Percentiles rank a stretch among this genome's conserved stretches.
Evolutionary conservation across 2,797 vertebrate species (phyloP).

Genomic region (Anguilla marmorata): DNA sequence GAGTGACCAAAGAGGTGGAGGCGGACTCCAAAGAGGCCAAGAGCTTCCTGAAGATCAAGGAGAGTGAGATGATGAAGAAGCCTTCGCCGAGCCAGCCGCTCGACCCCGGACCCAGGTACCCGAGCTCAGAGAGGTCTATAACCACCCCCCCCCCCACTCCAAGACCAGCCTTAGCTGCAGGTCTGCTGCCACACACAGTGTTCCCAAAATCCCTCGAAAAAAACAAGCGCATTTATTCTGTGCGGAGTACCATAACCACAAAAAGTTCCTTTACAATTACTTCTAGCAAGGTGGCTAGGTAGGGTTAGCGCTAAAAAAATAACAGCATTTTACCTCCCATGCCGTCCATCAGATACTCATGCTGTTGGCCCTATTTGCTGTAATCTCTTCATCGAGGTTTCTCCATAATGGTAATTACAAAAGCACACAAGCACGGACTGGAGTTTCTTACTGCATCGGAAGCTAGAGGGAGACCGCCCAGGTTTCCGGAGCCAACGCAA

Average conservation of each 20-base stretch:
- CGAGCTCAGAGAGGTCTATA: not conserved
- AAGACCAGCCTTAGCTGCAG: not conserved
- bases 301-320: not conserved
- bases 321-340: not conserved
- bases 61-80: constrained; percentile 58
- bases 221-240: not conserved
- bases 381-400: not conserved
- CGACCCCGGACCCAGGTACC: constrained; percentile 65
- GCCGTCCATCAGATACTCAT: not conserved
- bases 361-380: not conserved
- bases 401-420: not conserved
- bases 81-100: constrained; percentile 9
- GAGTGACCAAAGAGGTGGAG: constrained; percentile 90
- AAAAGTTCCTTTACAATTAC: not conserved
- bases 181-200: not conserved
- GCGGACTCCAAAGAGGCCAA: constrained; percentile 86
- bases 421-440: not conserved
- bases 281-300: not conserved
- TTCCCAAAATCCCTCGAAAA: not conserved
- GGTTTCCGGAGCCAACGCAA: not conserved
- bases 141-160: not conserved
- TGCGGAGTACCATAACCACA: not conserved
- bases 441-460: not conserved
- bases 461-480: not conserved
- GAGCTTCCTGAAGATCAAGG: constrained; percentile 79